Base-by-base conservation (phyloP, 2,797 vertebrate species). In the Ispidina picta region DNA sequence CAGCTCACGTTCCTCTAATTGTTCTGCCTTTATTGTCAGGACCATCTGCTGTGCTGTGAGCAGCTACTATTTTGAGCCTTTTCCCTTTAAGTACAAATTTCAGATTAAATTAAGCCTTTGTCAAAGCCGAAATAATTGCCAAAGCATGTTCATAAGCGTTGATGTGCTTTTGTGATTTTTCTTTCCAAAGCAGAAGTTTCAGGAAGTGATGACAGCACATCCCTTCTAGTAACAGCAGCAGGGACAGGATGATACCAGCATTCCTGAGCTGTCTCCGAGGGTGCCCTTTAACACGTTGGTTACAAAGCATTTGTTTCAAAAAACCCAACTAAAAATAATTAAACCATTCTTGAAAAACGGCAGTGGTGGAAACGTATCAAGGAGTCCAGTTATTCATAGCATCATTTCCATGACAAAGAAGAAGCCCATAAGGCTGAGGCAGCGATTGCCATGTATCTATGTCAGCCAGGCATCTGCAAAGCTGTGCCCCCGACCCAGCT, bases 101-200 rank as follows among this genome's bases (percentile, higher is more conserved):
- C 77, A 88, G 68, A 91, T 95, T 92, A 95, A 92, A 96, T 78
- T 82, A 89, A 95, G 52, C 87, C 63, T 95, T 95, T 96, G 82
- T 91, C 94, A 94, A 95, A 94, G 56, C 89, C 54, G 68, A 58
- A 95, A 79, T 94, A 81, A 94, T 94, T 92, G 92, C 91, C 83
- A 94, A 91, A 76, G 83, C 66, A 51, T 84, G 77, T 81, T 90
- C 84, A 18, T 81, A 83, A 83, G 43, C 26, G 55, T 75, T 88
- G 87, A 86, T 88, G 85, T 83, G 63, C 85, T 92, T 96, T 91
- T 89, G 76, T 90, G 44, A 1, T 5, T 2, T n/a, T 88, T 75
- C 86, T 85, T 73, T 9, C 8, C 26, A 26, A 87, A 93, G 10
- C 14, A 75, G 75, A 92, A 85, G 75, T 78, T 88, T 78, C 68